Percentiles rank a stretch among this genome's conserved stretches.
phyloP scores from a whole-genome alignment of 1,140 invertebrate genomes.

The Conus betulinus region DNA sequence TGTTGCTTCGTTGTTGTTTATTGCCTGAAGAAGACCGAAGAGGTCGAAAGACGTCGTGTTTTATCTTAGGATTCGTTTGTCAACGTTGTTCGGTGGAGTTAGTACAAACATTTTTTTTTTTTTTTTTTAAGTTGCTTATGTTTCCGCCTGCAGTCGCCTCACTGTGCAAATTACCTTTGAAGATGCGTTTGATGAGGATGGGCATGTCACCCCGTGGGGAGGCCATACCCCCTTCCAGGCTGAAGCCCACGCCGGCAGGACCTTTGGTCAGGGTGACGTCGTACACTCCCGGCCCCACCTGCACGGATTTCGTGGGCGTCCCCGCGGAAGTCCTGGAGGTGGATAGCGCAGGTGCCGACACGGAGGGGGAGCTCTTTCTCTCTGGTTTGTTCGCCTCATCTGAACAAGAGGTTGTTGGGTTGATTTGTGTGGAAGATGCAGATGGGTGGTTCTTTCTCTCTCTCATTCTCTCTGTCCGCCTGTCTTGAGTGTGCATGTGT shows the following conservation, averaged over 20 bases:
- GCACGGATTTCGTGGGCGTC: neutral
- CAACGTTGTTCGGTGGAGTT: no score
- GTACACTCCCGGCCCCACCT: slow-evolving; percentile 36
- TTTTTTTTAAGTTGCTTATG: no score
- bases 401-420: neutral
- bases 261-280: slow-evolving; percentile 82
- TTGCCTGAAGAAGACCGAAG: no score
- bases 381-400: neutral
- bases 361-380: neutral
- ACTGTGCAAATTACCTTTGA: slow-evolving; percentile 82
- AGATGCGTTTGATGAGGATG: slow-evolving; percentile 91
- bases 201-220: slow-evolving; percentile 91
- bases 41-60: no score
- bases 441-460: no score
- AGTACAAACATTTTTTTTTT: no score
- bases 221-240: slow-evolving; percentile 92
- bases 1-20: no score
- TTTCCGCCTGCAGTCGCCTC: no score
- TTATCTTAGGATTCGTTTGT: no score
- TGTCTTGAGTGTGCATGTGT: no score
- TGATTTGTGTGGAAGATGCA: no score
- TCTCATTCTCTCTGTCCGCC: no score
- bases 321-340: neutral
- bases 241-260: slow-evolving; percentile 92
- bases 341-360: neutral